Conservation (phyloP, 2,888 invertebrate species). For the Clostera curtula region DNA sequence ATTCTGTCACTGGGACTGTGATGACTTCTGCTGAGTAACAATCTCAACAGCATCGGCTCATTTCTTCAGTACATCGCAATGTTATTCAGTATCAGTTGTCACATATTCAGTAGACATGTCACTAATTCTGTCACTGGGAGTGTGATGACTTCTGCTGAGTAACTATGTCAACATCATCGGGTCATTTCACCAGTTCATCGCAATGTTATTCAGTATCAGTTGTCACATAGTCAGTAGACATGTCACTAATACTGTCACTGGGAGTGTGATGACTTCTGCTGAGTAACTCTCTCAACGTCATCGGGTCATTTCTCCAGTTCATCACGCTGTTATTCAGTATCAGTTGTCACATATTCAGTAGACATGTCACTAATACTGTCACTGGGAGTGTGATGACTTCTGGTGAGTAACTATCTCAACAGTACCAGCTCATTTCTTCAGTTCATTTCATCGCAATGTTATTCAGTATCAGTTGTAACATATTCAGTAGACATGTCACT, state of each 20-base stretch:
- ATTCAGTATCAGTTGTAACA: slow-evolving; percentile 1
- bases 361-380: slow-evolving; percentile 23
- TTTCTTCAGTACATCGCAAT: neutral
- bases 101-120: slow-evolving; percentile 17
- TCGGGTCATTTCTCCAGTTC: no score
- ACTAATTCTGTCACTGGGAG: slow-evolving; percentile 17
- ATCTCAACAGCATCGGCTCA: neutral
- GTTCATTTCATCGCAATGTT: no score
- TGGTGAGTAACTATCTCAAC: slow-evolving; percentile 2
- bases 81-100: slow-evolving; percentile 9
- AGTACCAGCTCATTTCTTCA: slow-evolving; percentile 2
- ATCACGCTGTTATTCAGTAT: neutral
- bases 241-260: slow-evolving; percentile 25
- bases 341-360: slow-evolving; percentile 17
- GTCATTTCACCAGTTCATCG: slow-evolving; percentile 4
- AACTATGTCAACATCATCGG: neutral
- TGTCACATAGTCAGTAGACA: slow-evolving; percentile 20
- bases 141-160: slow-evolving; percentile 11
- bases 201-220: no score
- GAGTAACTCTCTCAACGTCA: no score
- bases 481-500: slow-evolving; percentile 4
- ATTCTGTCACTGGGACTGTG: slow-evolving; percentile 25
- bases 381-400: slow-evolving; percentile 24
- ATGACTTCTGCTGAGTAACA: slow-evolving; percentile 12
- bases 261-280: slow-evolving; percentile 18